These are phyloP conservation scores for Serinus canaria DNA, from an alignment of 2,113 vertebrate species.

Conservation along the genomic window DNA sequence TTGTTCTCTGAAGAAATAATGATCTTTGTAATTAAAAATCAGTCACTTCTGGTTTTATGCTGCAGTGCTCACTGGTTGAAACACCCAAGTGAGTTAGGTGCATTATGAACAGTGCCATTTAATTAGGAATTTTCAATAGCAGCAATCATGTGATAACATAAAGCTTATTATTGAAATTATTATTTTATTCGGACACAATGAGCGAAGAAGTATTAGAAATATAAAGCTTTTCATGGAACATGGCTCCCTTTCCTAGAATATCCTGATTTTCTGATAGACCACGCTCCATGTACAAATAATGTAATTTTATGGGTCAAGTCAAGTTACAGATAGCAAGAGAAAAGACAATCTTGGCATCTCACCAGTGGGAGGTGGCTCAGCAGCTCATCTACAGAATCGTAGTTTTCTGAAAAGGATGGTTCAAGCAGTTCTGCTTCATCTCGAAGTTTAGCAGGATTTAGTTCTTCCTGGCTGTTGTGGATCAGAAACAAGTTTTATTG, in stretches of 20 bases:
- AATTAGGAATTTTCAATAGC: constrained; percentile 29
- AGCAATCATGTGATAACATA: not conserved
- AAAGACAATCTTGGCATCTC: constrained; percentile 12
- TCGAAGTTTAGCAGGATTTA: constrained; percentile 71
- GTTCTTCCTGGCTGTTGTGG: constrained; percentile 80
- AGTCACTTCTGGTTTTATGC: not conserved
- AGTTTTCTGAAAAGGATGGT: constrained; percentile 82
- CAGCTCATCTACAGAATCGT: constrained; percentile 81
- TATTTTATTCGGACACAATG: not conserved
- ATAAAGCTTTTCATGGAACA: not conserved
- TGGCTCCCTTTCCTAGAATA: not conserved
- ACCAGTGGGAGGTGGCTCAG: constrained; percentile 85
- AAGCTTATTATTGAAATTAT: not conserved
- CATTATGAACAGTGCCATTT: not conserved
- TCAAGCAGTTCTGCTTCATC: constrained; percentile 82
- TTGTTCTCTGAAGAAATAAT: constrained; percentile 32
- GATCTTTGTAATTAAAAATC: constrained; percentile 32
- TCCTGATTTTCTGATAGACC: not conserved
- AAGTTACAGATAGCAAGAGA: not conserved
- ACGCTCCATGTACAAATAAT: not conserved
- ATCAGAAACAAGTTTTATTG: constrained; percentile 15
- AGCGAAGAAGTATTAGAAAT: not conserved
- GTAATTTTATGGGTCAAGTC: not conserved
- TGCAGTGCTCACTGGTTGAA: not conserved
- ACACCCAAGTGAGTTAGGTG: not conserved